phyloP scores from a whole-genome alignment of 2,888 invertebrate genomes.

The Oscheius sp. region DNA sequence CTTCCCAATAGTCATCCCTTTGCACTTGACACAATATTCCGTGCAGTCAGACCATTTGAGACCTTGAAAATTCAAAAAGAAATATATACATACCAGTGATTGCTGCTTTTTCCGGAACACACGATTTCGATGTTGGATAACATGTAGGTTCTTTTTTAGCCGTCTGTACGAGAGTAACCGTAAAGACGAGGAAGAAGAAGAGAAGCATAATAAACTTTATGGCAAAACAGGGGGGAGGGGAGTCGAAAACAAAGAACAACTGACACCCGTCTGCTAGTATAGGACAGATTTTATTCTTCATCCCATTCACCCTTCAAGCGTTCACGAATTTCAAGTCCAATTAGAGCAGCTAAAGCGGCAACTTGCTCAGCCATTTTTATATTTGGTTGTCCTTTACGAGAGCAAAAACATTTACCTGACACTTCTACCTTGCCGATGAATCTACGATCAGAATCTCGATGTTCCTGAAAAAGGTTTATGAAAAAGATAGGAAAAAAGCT shows the following conservation, averaged over 20 bases:
- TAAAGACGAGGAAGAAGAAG: not conserved
- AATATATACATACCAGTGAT: too few species aligned
- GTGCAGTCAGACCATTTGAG: too few species aligned
- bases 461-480: slow-evolving; percentile 29
- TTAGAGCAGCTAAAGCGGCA: slow-evolving; percentile 57
- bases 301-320: slow-evolving; percentile 57
- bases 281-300: slow-evolving; percentile 34
- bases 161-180: too few species aligned
- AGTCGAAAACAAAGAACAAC: too few species aligned
- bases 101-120: too few species aligned
- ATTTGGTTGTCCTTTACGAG: slow-evolving; percentile 65
- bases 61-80: too few species aligned
- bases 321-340: slow-evolving; percentile 53
- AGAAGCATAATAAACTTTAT: not conserved
- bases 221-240: too few species aligned
- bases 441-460: slow-evolving; percentile 50
- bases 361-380: slow-evolving; percentile 67
- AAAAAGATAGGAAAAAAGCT: too few species aligned
- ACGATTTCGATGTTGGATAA: too few species aligned
- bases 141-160: not conserved
- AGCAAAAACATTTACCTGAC: slow-evolving; percentile 48
- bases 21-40: too few species aligned
- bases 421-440: slow-evolving; percentile 52
- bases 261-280: not conserved
- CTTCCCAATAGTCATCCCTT: too few species aligned